These are phyloP conservation scores for Tenthredo notha DNA, from an alignment of 2,888 invertebrate species.

Conservation along the genomic window DNA sequence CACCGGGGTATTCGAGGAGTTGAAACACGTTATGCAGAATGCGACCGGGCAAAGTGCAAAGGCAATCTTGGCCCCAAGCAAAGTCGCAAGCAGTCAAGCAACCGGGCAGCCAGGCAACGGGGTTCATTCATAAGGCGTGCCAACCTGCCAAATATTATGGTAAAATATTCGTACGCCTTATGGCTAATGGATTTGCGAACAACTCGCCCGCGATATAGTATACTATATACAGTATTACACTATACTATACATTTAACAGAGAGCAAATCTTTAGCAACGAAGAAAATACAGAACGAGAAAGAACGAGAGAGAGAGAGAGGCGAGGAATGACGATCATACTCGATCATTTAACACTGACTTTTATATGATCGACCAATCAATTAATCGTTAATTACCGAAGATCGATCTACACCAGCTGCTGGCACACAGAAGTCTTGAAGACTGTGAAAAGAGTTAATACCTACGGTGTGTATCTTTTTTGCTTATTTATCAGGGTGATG, in stretches of 20 bases:
- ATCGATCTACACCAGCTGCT: constrained; percentile 47
- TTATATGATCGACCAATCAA: constrained; percentile 15
- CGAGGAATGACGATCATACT: constrained; percentile 26
- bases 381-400: constrained; percentile 31
- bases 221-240: no score
- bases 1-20: constrained; percentile 35
- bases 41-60: constrained; percentile 48
- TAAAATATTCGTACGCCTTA: constrained; percentile 72
- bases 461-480: not conserved
- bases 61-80: constrained; percentile 62
- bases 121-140: constrained; percentile 69
- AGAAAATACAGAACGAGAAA: constrained; percentile 48
- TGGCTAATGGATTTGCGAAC: constrained; percentile 66
- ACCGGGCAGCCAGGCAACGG: not conserved
- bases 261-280: not conserved
- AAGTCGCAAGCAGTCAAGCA: constrained; percentile 58
- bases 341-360: constrained; percentile 27
- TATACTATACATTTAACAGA: no score
- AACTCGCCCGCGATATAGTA: not conserved
- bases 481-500: not conserved
- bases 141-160: constrained; percentile 76
- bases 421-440: constrained; percentile 57
- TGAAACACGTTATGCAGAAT: constrained; percentile 51
- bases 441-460: constrained; percentile 11
- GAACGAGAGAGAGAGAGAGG: constrained; percentile 13